Conservation (phyloP, 2,888 invertebrate species). For the Heliconius ethilla region DNA sequence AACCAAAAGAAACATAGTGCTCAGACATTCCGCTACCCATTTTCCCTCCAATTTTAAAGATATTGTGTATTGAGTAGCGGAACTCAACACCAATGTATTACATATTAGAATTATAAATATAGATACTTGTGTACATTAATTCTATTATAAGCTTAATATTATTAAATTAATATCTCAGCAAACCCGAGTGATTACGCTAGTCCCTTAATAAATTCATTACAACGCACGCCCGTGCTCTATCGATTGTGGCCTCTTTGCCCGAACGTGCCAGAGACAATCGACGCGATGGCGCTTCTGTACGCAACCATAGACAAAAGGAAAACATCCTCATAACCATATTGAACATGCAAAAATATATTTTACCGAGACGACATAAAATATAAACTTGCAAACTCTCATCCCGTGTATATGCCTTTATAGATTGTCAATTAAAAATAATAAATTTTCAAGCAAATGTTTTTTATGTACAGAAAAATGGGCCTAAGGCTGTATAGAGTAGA, state of each 20-base stretch:
- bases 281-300: constrained; percentile 79
- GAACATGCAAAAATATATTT: constrained; percentile 43
- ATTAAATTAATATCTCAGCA: constrained; percentile 42
- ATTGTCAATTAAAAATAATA: constrained; percentile 59
- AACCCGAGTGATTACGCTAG: constrained; percentile 59
- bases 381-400: constrained; percentile 42
- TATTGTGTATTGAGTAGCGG: neutral
- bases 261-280: constrained; percentile 81
- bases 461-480: constrained; percentile 54
- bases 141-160: neutral
- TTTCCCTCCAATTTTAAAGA: neutral
- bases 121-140: neutral
- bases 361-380: constrained; percentile 44
- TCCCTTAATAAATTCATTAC: constrained; percentile 80
- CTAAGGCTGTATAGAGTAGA: constrained; percentile 47
- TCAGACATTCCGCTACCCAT: neutral
- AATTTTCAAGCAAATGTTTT: constrained; percentile 63
- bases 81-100: neutral
- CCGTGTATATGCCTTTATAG: constrained; percentile 50
- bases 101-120: neutral
- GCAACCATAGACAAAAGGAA: constrained; percentile 57
- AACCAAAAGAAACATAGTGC: neutral
- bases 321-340: constrained; percentile 48
- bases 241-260: constrained; percentile 79
- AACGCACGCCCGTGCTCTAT: constrained; percentile 81